Percentiles rank a stretch among this genome's conserved stretches.
Conservation (phyloP, 2,888 invertebrate genomes). For the Nasonovia ribisnigri region DNA sequence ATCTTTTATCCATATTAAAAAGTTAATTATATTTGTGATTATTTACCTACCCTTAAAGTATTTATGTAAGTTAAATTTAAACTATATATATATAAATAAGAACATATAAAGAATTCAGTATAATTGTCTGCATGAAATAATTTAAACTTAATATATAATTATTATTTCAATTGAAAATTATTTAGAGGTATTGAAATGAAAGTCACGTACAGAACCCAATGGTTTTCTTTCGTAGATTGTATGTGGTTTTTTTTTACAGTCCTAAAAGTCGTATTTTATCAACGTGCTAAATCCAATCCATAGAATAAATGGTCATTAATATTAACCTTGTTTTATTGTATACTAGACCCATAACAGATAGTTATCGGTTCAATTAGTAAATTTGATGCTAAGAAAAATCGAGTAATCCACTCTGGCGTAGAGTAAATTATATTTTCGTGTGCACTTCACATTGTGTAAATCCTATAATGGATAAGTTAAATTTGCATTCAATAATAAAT, state of each 20-base stretch:
- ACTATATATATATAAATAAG: background rate
- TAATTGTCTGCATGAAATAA: background rate
- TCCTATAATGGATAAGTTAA: background rate
- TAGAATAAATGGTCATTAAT: background rate
- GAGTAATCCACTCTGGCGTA: background rate
- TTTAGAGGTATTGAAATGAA: background rate
- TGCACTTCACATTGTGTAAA: background rate
- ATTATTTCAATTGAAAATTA: slow-evolving; percentile 13
- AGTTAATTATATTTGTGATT: background rate
- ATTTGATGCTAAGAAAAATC: background rate
- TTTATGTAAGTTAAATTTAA: background rate
- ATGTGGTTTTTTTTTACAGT: background rate
- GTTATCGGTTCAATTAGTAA: background rate
- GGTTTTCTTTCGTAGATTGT: background rate
- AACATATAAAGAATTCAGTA: background rate
- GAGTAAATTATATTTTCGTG: background rate
- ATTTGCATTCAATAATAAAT: background rate
- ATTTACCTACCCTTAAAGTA: background rate
- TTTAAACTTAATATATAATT: background rate
- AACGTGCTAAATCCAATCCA: background rate
- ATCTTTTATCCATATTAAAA: background rate
- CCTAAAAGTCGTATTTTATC: background rate
- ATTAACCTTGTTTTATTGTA: background rate
- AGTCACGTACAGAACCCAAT: slow-evolving; percentile 10
- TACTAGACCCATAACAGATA: background rate